Conservation (phyloP, 2,113 vertebrate genomes). For the Ochotona princeps region DNA sequence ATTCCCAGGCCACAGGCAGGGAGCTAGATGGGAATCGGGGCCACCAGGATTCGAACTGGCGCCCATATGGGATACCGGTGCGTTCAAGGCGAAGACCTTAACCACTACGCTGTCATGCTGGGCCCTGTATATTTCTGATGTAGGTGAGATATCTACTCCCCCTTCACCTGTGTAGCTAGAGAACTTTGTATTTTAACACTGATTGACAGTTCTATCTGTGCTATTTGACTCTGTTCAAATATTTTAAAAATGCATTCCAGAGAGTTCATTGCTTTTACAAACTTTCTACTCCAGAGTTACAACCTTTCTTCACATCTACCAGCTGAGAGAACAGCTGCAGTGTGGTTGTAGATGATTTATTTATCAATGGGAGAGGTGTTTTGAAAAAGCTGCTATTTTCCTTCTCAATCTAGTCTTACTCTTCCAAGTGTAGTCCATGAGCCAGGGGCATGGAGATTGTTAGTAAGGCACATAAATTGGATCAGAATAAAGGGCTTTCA, state of each 20-base stretch:
- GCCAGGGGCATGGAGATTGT: neutral
- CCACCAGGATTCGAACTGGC: too few species aligned
- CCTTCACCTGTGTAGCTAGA: neutral
- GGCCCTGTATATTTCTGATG: too few species aligned
- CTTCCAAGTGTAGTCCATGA: neutral
- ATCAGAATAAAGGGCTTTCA: neutral
- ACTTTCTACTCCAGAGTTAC: neutral
- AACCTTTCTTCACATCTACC: neutral
- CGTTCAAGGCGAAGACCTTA: too few species aligned
- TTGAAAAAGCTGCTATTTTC: neutral
- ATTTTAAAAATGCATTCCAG: neutral
- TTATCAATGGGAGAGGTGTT: neutral
- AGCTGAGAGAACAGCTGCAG: neutral
- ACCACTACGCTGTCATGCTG: too few species aligned
- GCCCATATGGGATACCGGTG: too few species aligned
- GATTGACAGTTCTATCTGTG: neutral
- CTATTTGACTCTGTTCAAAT: neutral
- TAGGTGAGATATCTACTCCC: neutral
- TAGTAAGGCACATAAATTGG: accelerated
- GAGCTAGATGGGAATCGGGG: too few species aligned
- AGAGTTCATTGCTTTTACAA: neutral
- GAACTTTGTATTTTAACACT: neutral
- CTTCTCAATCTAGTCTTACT: too few species aligned
- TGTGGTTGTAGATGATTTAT: neutral
- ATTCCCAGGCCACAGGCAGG: too few species aligned